These are phyloP conservation scores for Corydoras sp. DNA, from an alignment of 2,113 vertebrate genomes.

Conservation along the genomic window DNA sequence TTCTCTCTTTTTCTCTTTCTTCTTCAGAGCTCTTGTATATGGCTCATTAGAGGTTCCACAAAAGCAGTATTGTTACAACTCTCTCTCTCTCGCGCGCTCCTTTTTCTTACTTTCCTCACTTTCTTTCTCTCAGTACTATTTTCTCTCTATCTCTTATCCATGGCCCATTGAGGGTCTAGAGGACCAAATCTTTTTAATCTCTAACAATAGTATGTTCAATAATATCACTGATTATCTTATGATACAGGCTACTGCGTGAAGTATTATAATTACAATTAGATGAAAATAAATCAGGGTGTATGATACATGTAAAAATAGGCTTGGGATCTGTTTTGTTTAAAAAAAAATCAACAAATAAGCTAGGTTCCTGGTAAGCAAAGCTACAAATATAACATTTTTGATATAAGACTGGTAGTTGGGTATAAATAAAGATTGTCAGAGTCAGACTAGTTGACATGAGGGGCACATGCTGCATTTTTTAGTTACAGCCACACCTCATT, in stretches of 20 bases:
- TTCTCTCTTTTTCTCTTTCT: constrained; percentile 49
- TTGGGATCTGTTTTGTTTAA: constrained; percentile 22
- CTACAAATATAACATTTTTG: constrained; percentile 3
- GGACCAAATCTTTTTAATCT: constrained; percentile 65
- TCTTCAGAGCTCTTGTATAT: constrained; percentile 49
- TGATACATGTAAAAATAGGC: constrained; percentile 34
- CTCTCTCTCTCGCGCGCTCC: constrained; percentile 49
- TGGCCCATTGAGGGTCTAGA: constrained; percentile 57
- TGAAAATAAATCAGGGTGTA: constrained; percentile 43
- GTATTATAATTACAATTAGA: constrained; percentile 38
- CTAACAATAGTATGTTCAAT: constrained; percentile 36
- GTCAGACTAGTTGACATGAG: constrained; percentile 21
- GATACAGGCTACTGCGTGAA: constrained; percentile 41
- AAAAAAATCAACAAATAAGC: constrained; percentile 12
- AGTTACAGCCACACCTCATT: constrained; percentile 28
- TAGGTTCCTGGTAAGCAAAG: constrained; percentile 25
- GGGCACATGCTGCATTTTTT: constrained; percentile 18
- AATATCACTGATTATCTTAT: constrained; percentile 40
- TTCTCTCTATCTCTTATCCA: constrained; percentile 53
- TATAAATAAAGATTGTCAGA: constrained; percentile 29
- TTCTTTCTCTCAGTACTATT: constrained; percentile 41
- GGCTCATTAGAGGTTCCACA: constrained; percentile 38
- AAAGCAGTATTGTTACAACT: constrained; percentile 29
- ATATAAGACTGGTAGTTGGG: constrained; percentile 13
- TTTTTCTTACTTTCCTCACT: constrained; percentile 49